Evolutionary conservation across 1,140 invertebrate species (phyloP).

Genomic region (Drosophila cardini): DNA sequence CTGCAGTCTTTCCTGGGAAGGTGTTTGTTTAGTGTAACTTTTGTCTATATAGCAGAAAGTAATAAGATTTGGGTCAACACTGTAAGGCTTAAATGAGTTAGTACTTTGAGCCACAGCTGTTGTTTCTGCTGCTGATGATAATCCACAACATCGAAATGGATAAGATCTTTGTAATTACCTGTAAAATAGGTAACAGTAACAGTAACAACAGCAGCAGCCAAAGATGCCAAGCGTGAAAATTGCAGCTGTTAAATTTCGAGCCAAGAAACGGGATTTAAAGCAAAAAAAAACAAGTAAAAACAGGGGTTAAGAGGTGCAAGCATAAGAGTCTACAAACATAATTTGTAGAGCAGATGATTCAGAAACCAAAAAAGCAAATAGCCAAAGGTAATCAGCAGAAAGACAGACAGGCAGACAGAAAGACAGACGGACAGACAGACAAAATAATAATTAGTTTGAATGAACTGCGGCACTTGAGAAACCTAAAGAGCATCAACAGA

Average conservation of each 20-base stretch:
- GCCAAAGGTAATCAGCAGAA: conserved; percentile 73
- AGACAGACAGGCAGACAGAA: conserved; percentile 25
- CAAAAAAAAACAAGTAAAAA: conserved; percentile 4
- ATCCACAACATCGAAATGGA: conserved; percentile 47
- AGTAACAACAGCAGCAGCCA: conserved; percentile 20
- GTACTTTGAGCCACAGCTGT: conserved; percentile 42
- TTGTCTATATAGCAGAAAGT: conserved; percentile 27
- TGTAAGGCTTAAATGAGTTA: conserved; percentile 36
- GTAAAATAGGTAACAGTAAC: conserved; percentile 37
- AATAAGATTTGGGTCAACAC: conserved; percentile 20
- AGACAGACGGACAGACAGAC: conserved; percentile 24
- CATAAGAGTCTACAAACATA: conserved; percentile 22
- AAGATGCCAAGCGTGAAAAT: conserved; percentile 62
- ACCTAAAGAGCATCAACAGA: conserved; percentile 30
- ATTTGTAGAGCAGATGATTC: conserved; percentile 36
- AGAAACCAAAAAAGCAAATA: conserved; percentile 69
- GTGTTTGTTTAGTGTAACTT: too few relatives aligned
- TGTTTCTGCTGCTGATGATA: conserved; percentile 23
- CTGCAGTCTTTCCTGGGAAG: too few relatives aligned
- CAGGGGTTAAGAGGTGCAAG: conserved; percentile 37
- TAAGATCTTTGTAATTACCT: conserved; percentile 72
- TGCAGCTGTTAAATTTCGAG: conserved; percentile 67
- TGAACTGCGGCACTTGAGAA: conserved; percentile 60
- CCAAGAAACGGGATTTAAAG: conserved; percentile 38
- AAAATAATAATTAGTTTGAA: conserved; percentile 74